phyloP scores from a whole-genome alignment of 2,113 vertebrate genomes.

The Cyprinodon brontotheroides region DNA sequence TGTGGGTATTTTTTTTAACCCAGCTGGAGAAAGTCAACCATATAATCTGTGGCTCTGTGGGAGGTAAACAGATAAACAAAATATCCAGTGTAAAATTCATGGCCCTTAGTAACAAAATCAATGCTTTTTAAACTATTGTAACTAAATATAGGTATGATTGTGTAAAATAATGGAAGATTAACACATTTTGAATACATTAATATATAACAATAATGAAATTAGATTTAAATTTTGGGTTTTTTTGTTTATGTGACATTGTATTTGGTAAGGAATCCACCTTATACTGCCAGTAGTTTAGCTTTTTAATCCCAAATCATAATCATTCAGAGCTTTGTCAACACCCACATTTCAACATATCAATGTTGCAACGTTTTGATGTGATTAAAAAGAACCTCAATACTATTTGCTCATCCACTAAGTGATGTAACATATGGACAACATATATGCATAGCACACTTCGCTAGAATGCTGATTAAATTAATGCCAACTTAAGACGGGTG shows the following conservation, averaged over 20 bases:
- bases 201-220: too few relatives aligned
- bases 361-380: conserved; percentile 2
- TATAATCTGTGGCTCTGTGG: background rate
- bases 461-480: conserved; percentile 51
- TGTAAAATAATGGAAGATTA: background rate
- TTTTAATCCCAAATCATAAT: conserved; percentile 4
- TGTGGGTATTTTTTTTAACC: conserved; percentile 4
- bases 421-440: conserved; percentile 14
- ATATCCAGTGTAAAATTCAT: background rate
- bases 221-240: too few relatives aligned
- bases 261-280: background rate
- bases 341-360: conserved; percentile 7
- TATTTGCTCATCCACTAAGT: conserved; percentile 12
- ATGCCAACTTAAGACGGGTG: conserved; percentile 42
- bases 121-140: background rate
- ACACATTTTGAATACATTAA: background rate
- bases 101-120: background rate
- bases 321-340: background rate
- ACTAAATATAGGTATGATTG: background rate
- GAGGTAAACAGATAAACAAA: background rate
- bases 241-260: background rate
- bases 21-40: conserved; percentile 18
- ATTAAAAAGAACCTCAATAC: conserved; percentile 21
- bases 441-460: conserved; percentile 10
- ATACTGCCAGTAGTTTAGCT: background rate